Conservation (phyloP, 2,797 vertebrate species). For the Capromys pilorides region DNA sequence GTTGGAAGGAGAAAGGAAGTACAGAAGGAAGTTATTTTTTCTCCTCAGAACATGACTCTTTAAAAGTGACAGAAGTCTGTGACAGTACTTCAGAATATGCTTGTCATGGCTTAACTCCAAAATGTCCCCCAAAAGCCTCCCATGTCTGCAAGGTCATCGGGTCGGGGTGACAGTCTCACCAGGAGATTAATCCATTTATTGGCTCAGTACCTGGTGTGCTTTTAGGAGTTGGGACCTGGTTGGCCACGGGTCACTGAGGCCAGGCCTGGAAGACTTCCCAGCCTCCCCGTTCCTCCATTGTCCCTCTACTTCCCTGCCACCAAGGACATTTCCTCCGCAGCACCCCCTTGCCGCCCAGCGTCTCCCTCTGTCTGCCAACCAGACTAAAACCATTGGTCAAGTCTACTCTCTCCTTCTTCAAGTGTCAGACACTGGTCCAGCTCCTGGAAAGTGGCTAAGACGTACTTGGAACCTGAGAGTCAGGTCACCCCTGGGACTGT, state of each 20-base stretch:
- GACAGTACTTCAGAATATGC: not conserved
- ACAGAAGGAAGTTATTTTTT: not conserved
- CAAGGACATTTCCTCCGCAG: not conserved
- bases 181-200: not conserved
- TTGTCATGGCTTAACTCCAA: not conserved
- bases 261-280: too few relatives aligned
- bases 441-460: not conserved
- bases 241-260: not conserved
- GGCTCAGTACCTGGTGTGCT: not conserved
- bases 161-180: not conserved
- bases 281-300: not conserved
- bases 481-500: not conserved
- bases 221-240: not conserved
- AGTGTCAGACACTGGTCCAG: not conserved
- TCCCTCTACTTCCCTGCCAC: not conserved
- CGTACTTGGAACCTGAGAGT: not conserved
- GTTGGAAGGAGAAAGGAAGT: not conserved
- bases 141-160: not conserved
- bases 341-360: not conserved
- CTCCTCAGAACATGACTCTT: not conserved
- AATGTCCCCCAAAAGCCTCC: not conserved
- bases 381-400: not conserved
- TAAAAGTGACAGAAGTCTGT: not conserved
- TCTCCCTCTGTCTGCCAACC: not conserved
- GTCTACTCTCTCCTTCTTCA: not conserved